Evolutionary conservation across 2,888 invertebrate species (phyloP).

Genomic region (Troides aeacus): DNA sequence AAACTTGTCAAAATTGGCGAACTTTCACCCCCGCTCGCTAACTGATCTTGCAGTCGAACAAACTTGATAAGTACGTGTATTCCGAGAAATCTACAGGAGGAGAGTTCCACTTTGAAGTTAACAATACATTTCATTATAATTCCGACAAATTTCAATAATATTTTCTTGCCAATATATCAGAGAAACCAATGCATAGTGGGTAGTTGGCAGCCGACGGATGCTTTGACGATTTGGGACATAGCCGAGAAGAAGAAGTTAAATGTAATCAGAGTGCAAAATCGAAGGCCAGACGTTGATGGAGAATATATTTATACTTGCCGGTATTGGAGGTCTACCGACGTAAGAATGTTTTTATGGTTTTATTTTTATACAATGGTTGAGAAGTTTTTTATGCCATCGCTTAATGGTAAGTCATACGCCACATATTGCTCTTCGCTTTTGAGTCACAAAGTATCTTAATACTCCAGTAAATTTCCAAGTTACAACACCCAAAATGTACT

Average conservation of each 20-base stretch:
- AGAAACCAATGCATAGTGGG: conserved; percentile 75
- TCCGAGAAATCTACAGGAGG: too few species aligned
- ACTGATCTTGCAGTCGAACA: too few species aligned
- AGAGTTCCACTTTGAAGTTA: too few species aligned
- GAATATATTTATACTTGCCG: conserved; percentile 80
- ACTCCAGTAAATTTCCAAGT: too few species aligned
- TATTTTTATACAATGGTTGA: not conserved
- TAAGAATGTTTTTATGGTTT: conserved; percentile 34
- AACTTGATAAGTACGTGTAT: too few species aligned
- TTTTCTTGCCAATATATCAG: conserved; percentile 44
- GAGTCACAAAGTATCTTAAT: too few species aligned
- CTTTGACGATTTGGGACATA: conserved; percentile 78
- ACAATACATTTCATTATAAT: too few species aligned
- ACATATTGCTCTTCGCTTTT: too few species aligned
- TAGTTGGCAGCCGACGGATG: conserved; percentile 78
- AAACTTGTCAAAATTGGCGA: too few species aligned
- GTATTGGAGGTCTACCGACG: conserved; percentile 68
- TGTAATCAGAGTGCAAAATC: conserved; percentile 71
- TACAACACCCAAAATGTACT: too few species aligned
- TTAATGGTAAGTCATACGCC: not conserved
- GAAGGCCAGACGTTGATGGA: conserved; percentile 74
- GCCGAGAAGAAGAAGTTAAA: conserved; percentile 68
- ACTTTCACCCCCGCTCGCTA: too few species aligned
- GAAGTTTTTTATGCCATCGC: not conserved
- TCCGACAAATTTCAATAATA: not conserved